Conservation (phyloP, 2,888 invertebrate genomes). For the Selenia dentaria region DNA sequence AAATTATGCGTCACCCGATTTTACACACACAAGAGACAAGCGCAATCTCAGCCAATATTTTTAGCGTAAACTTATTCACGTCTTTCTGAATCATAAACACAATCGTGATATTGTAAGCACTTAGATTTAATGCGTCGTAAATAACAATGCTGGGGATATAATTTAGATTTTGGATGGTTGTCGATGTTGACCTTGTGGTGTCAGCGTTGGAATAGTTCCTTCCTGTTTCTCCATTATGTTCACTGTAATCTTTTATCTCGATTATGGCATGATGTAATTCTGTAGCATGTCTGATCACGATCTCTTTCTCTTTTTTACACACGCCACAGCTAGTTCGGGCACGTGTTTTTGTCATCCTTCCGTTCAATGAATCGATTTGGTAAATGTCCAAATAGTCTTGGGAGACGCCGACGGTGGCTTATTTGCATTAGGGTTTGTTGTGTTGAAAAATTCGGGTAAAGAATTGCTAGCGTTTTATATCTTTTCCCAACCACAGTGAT, state of each 20-base stretch:
- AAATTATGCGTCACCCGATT: conserved; percentile 27
- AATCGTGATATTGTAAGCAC: conserved; percentile 26
- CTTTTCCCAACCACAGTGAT: no score
- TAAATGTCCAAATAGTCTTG: conserved; percentile 12
- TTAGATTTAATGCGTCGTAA: conserved; percentile 26
- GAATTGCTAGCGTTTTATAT: no score
- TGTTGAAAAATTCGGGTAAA: not conserved
- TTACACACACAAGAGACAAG: conserved; percentile 23
- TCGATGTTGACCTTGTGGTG: conserved; percentile 19
- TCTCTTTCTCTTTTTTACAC: conserved; percentile 20
- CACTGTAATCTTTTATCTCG: conserved; percentile 22
- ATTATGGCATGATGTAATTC: conserved; percentile 24
- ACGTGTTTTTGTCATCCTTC: conserved; percentile 11
- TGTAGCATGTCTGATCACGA: conserved; percentile 16
- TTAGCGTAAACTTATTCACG: conserved; percentile 45
- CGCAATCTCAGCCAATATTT: conserved; percentile 44
- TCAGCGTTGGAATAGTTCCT: conserved; percentile 25
- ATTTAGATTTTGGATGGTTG: conserved; percentile 13
- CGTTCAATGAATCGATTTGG: conserved; percentile 19
- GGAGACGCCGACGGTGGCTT: conserved; percentile 1
- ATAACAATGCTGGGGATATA: conserved; percentile 18
- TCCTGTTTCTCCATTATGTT: conserved; percentile 23
- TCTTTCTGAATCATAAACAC: conserved; percentile 48
- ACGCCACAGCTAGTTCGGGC: conserved; percentile 16
- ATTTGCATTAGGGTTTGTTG: conserved; percentile 3